Evolutionary conservation across 2,113 vertebrate genomes (phyloP).

Genomic region (Athene cunicularia): DNA sequence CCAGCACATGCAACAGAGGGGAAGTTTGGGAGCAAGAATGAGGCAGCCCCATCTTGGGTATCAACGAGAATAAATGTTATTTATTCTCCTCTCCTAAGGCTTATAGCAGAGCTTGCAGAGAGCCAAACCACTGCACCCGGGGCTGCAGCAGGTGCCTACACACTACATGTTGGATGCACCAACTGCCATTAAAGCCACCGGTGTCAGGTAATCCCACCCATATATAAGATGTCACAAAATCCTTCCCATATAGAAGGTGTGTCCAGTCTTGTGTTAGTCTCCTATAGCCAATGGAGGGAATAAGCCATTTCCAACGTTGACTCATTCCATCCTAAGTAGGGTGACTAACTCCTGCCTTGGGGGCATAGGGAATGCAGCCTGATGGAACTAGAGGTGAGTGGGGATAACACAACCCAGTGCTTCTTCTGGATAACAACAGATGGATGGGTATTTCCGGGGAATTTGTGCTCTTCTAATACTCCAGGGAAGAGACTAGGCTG

Average conservation of each 20-base stretch:
- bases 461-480: not conserved
- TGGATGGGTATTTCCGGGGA: not conserved
- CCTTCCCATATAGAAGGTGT: not conserved
- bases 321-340: not conserved
- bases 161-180: not conserved
- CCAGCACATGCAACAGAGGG: not conserved
- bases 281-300: not conserved
- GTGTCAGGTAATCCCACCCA: not conserved
- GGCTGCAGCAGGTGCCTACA: not conserved
- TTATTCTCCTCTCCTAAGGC: not conserved
- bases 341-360: not conserved
- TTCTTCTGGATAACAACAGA: not conserved
- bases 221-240: not conserved
- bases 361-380: not conserved
- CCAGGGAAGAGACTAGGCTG: not conserved
- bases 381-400: not conserved
- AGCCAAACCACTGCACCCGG: not conserved
- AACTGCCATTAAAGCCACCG: not conserved
- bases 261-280: not conserved
- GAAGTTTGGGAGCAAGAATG: not conserved
- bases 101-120: not conserved
- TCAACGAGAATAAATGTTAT: not conserved
- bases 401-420: not conserved
- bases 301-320: not conserved
- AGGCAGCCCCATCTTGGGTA: not conserved